Evolutionary conservation across 37 sponge, comb jelly and placozoan genomes (phyloP), one percentile per base, ranked within the genome.

Genomic region (Aphrocallistes beatrix): DNA sequence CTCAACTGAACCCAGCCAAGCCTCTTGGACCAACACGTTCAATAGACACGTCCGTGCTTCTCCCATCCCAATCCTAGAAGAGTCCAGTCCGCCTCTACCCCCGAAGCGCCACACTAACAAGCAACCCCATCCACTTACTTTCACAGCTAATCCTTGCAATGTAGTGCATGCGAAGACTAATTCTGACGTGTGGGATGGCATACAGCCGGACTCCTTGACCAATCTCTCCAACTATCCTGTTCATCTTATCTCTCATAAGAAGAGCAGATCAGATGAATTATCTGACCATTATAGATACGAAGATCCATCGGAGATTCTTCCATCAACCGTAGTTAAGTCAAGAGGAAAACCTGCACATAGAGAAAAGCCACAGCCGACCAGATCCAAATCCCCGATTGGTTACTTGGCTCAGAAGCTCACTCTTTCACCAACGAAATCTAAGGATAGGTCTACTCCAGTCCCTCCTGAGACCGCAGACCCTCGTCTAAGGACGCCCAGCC

Each of bases 111-210:
- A 60, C 3, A 30, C 3, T 6, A 13, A 60, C 8, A 32, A 21
- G 75, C 75, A 60, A 60, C 75, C 75, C 75, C 75, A 60, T 28
- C 75, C 75, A 60, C 75, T 60, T 60, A 60, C 10, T 28, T 30
- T 60, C 10, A 60, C 75, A 3, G n/a, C 75, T 6, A 60, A 60
- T 30, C n/a, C 75, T 19, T 60, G 3, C 75, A 19, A 19, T 6
- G n/a, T 25, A 3, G n/a, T 60, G 21, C n/a, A 25, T 13, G 28
- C 75, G 21, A 13, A 30, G 34, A 60, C 28, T 19, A 60, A 60
- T 60, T 60, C 75, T 25, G 75, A 60, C 34, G 1, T 60, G 21
- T 60, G 75, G 75, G 75, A 60, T 21, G 3, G 3, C n/a, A 28
- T 8, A 13, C 32, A 32, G n/a, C 10, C 17, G 3, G 32, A 60